Base-by-base conservation (phyloP, 2,888 invertebrate genomes). In the Galerucella calmariensis region DNA sequence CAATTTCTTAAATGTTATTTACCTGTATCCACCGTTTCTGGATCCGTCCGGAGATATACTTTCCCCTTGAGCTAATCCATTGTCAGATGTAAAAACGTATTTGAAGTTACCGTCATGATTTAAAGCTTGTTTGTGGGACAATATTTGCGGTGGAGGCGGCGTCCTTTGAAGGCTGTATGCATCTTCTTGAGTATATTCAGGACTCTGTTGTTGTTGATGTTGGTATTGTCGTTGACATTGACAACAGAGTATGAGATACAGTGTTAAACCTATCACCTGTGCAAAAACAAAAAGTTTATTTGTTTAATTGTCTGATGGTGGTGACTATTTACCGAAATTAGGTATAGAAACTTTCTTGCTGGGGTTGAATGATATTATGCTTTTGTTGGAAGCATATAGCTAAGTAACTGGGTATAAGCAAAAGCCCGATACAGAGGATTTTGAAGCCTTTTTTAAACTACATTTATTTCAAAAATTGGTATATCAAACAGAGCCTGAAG, bases 71-170 rank as follows among this genome's bases (percentile, higher is more conserved):
- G 92, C 91, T 6, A 92, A 86, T 0, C 93, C 93, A 81, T 92
- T 92, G 86, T 93, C 93, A 0, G 92, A 91, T 0, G 92, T 91
- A 82, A 92, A 93, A 69, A 92, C 90, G 81, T 90, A 93, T 72
- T 91, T 92, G 86, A 93, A 93, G 4, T 90, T 90, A 2, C 93
- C 92, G 80, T 92, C 92, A 79, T 92, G 90, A 67, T 90, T 89
- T 12, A 92, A 84, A 0, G 92, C 90, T 82, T 92, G 92, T 78
- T 91, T 92, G 87, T 92, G 92, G 63, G 90, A 90, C 56, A 92
- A 77, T 46, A 92, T 92, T 75, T 89, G 87, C 0, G 91, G 87
- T 2, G 88, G 88, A 2, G 87, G 77, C 24, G 82, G 85, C 72
- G 82, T 83, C 73, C 82, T 83, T 51, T 79, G 79, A 66, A 83